phyloP scores from a whole-genome alignment of 2,113 vertebrate species.

The Delphinus delphis region DNA sequence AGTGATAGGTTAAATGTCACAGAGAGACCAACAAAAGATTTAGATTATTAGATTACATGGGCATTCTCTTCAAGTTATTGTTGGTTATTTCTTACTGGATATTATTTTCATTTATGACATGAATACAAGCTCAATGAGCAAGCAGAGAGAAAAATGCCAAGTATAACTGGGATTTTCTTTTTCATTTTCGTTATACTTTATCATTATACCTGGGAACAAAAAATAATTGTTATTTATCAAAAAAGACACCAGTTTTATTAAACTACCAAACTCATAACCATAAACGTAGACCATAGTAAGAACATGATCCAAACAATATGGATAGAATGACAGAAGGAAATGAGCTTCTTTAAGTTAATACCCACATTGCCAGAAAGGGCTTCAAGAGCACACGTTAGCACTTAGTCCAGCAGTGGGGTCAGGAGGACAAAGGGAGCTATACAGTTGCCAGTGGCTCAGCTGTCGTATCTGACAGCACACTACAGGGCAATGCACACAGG shows the following conservation, averaged over 20 bases:
- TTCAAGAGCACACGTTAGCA: not conserved
- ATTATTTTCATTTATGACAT: slow-evolving; percentile 26
- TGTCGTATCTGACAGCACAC: not conserved
- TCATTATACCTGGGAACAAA: not conserved
- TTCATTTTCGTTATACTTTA: not conserved
- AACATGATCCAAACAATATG: not conserved
- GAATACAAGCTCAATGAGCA: not conserved
- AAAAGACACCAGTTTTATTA: slow-evolving; percentile 1
- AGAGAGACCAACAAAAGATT: not conserved
- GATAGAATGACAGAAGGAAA: not conserved
- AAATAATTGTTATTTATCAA: not conserved
- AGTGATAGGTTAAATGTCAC: not conserved
- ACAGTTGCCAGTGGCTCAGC: not conserved
- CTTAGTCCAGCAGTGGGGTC: not conserved
- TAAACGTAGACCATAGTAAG: not conserved
- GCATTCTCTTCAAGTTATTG: not conserved
- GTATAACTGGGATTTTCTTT: not conserved
- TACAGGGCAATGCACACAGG: too few species aligned
- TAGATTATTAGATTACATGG: not conserved
- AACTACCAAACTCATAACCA: not conserved
- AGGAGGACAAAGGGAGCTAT: too few species aligned
- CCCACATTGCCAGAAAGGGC: not conserved
- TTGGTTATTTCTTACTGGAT: not conserved
- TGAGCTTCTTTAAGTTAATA: not conserved
- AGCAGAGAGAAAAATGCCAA: slow-evolving; percentile 12